phyloP scores from a whole-genome alignment of 2,888 invertebrate genomes.

The Nymphalis c-album region DNA sequence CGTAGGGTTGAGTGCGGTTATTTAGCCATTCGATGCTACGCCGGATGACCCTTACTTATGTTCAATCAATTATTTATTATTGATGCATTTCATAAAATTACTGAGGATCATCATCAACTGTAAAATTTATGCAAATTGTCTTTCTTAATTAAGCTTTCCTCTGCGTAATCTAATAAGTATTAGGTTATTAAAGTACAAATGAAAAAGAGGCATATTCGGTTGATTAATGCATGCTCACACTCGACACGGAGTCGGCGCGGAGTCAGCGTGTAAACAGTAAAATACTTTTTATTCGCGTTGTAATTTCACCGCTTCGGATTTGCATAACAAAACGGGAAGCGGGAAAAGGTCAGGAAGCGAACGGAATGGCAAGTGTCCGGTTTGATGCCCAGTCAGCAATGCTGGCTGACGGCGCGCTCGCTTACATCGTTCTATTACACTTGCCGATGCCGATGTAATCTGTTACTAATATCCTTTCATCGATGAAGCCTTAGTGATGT shows the following conservation, averaged over 20 bases:
- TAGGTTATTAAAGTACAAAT: neutral
- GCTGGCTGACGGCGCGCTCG: constrained; percentile 50
- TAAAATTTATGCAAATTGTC: no score
- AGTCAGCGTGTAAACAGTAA: constrained; percentile 77
- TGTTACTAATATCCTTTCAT: constrained; percentile 4
- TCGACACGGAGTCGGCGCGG: constrained; percentile 64
- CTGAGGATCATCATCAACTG: neutral
- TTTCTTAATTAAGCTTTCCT: no score
- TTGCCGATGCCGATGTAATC: constrained; percentile 39
- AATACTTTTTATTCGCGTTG: constrained; percentile 79
- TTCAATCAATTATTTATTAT: constrained; percentile 57
- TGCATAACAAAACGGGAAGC: constrained; percentile 80
- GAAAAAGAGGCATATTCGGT: constrained; percentile 38
- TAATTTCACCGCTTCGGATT: constrained; percentile 74
- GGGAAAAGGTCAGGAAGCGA: constrained; percentile 81
- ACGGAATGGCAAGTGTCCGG: constrained; percentile 78
- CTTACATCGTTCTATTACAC: constrained; percentile 46
- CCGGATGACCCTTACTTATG: constrained; percentile 71
- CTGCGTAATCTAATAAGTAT: neutral
- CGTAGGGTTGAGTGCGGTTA: constrained; percentile 67
- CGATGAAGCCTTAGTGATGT: neutral
- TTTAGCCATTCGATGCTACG: constrained; percentile 69
- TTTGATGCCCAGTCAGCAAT: constrained; percentile 74
- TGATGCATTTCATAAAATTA: constrained; percentile 25
- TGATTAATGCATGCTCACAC: constrained; percentile 77